These are phyloP conservation scores for pig (Sus scrofa) DNA, from an alignment of 2,113 vertebrate species.

Conservation along the genomic window DNA sequence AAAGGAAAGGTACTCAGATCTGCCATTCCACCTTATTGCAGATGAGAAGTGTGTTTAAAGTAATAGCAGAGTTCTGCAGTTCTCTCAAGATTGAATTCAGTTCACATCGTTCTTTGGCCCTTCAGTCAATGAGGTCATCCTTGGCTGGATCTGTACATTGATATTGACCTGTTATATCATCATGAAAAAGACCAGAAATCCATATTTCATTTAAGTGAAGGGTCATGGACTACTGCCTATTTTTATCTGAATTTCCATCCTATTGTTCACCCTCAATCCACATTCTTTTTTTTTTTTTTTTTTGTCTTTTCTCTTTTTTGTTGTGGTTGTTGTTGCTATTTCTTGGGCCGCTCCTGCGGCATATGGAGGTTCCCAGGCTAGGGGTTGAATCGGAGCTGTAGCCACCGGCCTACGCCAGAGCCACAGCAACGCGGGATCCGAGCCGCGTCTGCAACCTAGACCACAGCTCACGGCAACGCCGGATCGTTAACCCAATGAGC, in stretches of 20 bases:
- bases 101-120: background rate
- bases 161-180: conserved; percentile 41
- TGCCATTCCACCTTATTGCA: background rate
- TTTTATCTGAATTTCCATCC: conserved; percentile 1
- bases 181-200: conserved; percentile 24
- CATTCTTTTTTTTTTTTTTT: no score
- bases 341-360: no score
- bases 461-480: no score
- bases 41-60: background rate
- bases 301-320: no score
- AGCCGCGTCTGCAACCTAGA: no score
- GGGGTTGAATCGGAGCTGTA: no score
- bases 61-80: background rate
- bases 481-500: no score
- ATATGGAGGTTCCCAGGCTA: no score
- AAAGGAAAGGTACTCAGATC: background rate
- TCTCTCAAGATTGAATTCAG: background rate
- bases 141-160: conserved; percentile 50
- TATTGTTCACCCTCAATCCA: background rate
- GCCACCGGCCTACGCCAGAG: no score
- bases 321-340: no score
- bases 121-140: conserved; percentile 39
- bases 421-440: no score
- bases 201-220: conserved; percentile 11
- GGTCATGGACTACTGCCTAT: background rate